Percentiles rank a stretch among this genome's conserved stretches.
Evolutionary conservation across 1,140 invertebrate genomes (phyloP).

Genomic region (Formica exsecta): DNA sequence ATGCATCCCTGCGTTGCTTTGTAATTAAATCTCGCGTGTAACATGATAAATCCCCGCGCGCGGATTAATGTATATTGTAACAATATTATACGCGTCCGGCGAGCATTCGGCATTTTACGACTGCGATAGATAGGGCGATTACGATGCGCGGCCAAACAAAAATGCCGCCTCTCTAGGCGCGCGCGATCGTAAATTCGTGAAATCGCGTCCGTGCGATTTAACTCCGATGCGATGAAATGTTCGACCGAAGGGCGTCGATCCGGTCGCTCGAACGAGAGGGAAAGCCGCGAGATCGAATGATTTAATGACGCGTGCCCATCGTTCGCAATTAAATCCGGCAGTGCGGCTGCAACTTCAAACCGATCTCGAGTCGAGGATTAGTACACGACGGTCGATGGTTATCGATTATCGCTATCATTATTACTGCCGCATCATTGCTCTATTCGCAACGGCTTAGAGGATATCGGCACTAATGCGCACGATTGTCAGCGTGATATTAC

Average conservation of each 20-base stretch:
- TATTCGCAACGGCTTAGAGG: conserved; percentile 65
- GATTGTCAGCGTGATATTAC: conserved; percentile 73
- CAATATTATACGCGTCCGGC: conserved; percentile 67
- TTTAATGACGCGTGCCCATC: conserved; percentile 50
- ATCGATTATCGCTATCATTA: conserved; percentile 66
- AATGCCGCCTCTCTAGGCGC: conserved; percentile 23
- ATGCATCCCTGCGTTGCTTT: conserved; percentile 30
- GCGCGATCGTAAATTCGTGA: conserved; percentile 33
- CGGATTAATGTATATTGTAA: conserved; percentile 70
- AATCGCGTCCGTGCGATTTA: conserved; percentile 28
- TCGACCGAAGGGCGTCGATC: neutral
- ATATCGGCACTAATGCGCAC: conserved; percentile 71
- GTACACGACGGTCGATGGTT: neutral
- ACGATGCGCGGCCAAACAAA: conserved; percentile 7
- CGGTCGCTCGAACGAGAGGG: conserved; percentile 21
- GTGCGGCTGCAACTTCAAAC: conserved; percentile 9
- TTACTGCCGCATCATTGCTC: conserved; percentile 54
- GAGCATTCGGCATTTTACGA: conserved; percentile 55
- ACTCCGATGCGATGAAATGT: conserved; percentile 46
- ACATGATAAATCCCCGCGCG: conserved; percentile 65
- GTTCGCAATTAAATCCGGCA: conserved; percentile 41
- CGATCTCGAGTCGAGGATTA: conserved; percentile 24
- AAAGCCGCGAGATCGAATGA: conserved; percentile 27
- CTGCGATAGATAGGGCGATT: conserved; percentile 51
- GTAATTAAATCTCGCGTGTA: conserved; percentile 54